Conservation (phyloP, 2,113 vertebrate genomes). For the Trogon melanurus region DNA sequence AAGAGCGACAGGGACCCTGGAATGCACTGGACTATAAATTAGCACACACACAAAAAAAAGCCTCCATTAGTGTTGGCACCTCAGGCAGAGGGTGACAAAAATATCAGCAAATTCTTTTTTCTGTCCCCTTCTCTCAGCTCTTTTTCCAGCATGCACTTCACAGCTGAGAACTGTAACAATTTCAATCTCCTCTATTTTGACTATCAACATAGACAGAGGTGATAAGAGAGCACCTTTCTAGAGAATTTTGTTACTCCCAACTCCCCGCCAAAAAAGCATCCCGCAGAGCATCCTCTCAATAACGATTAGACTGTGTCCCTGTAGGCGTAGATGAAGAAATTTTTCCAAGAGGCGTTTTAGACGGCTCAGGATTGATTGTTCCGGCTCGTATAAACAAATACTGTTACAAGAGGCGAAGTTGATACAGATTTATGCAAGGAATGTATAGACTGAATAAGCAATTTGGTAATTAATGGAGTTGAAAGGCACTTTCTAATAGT, state of each 20-base stretch:
- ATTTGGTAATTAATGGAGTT: constrained; percentile 75
- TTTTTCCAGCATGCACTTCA: not conserved
- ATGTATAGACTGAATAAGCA: constrained; percentile 74
- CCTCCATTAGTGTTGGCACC: not conserved
- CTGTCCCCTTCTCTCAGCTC: not conserved
- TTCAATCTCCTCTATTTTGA: not conserved
- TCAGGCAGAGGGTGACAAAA: constrained; percentile 25
- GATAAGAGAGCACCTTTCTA: not conserved
- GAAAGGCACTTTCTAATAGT: constrained; percentile 61
- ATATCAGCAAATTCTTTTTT: not conserved
- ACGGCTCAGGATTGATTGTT: constrained; percentile 10
- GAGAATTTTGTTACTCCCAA: not conserved
- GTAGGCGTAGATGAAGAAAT: constrained; percentile 33
- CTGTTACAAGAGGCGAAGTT: constrained; percentile 61
- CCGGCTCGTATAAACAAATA: constrained; percentile 68
- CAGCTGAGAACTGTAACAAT: not conserved
- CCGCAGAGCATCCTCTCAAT: not conserved
- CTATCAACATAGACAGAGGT: not conserved
- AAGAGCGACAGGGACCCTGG: not conserved
- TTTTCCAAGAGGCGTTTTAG: not conserved
- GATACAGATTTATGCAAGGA: constrained; percentile 72
- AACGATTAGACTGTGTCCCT: not conserved
- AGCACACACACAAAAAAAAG: not conserved
- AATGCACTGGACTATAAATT: constrained; percentile 9
- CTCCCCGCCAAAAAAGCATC: not conserved